A percentile compares a stretch with the other conserved stretches of the same genome.
Conservation (phyloP, 2,113 vertebrate genomes). For the Philantomba maxwellii region DNA sequence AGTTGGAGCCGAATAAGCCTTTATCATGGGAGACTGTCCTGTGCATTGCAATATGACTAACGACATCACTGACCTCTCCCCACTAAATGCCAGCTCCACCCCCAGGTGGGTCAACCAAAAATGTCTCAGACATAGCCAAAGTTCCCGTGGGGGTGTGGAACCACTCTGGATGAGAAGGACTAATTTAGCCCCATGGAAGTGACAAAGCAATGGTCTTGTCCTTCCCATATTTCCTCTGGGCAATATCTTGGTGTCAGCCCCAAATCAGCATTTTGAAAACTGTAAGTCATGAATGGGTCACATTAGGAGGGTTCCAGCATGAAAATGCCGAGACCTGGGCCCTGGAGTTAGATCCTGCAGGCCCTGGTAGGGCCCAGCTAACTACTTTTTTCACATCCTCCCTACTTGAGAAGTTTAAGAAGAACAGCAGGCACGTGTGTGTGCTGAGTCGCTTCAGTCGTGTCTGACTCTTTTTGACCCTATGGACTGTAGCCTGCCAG, state of each 20-base stretch:
- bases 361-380: neutral
- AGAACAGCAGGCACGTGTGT: neutral
- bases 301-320: neutral
- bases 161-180: neutral
- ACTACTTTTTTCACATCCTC: neutral
- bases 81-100: neutral
- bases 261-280: neutral
- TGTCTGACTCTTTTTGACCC: neutral
- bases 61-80: neutral
- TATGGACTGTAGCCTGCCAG: neutral
- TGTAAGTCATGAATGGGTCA: neutral
- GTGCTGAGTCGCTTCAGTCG: neutral
- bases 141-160: neutral
- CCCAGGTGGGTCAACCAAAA: neutral
- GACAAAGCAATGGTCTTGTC: neutral
- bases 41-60: neutral
- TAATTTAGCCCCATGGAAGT: neutral
- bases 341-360: neutral
- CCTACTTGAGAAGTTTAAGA: neutral
- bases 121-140: neutral
- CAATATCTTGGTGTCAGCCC: neutral
- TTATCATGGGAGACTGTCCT: neutral
- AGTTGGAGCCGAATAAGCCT: neutral
- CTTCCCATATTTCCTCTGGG: neutral
- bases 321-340: neutral